These are phyloP conservation scores for Piezodorus guildinii DNA, from an alignment of 1,140 invertebrate species.

Conservation along the genomic window DNA sequence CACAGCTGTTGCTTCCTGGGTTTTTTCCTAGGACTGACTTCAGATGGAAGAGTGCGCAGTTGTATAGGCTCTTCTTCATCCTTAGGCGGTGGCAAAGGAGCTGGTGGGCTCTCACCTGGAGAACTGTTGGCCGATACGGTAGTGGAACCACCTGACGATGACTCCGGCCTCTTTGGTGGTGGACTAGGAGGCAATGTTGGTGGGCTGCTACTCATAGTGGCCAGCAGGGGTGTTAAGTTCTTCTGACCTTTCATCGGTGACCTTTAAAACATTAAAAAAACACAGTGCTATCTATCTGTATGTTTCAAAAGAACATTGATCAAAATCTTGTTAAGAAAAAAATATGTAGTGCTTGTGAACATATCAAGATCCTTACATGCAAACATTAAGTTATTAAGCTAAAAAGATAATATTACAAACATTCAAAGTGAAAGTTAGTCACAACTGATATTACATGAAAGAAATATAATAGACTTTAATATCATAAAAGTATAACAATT, in stretches of 20 bases:
- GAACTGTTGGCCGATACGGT: slow-evolving; percentile 68
- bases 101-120: slow-evolving; percentile 47
- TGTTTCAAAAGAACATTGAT: no score
- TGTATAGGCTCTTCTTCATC: slow-evolving; percentile 30
- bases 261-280: slow-evolving; percentile 26
- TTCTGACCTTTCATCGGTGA: slow-evolving; percentile 44
- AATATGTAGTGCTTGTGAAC: no score
- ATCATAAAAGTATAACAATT: no score
- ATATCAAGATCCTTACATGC: no score
- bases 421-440: no score
- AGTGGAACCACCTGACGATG: slow-evolving; percentile 48
- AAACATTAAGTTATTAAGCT: no score
- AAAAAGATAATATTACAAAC: no score
- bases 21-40: slow-evolving; percentile 44
- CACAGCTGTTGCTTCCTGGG: slow-evolving; percentile 45
- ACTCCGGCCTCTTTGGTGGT: slow-evolving; percentile 34
- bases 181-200: slow-evolving; percentile 35
- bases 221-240: slow-evolving; percentile 45
- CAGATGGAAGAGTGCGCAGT: slow-evolving; percentile 32
- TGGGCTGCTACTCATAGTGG: slow-evolving; percentile 36
- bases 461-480: no score
- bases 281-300: no score
- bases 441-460: no score
- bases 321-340: no score
- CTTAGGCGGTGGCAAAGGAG: slow-evolving; percentile 30